These are phyloP conservation scores for Symphodus melops DNA, from an alignment of 2,113 vertebrate species.

Conservation along the genomic window DNA sequence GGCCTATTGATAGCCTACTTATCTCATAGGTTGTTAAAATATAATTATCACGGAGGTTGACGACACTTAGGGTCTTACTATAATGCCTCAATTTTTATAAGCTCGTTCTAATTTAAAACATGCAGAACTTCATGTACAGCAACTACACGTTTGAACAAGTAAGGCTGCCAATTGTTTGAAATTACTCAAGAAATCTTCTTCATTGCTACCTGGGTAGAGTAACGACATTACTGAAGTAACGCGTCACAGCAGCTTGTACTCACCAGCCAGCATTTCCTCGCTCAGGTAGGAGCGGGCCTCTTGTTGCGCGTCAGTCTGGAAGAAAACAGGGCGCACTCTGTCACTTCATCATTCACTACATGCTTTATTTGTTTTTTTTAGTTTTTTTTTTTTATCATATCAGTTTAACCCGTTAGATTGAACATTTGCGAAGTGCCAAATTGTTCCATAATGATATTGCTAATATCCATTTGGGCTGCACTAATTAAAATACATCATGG, in stretches of 20 bases:
- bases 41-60: not conserved
- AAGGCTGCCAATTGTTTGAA: not conserved
- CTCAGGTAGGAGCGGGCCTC: conserved; percentile 97
- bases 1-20: not conserved
- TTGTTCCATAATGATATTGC: not conserved
- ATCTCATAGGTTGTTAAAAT: not conserved
- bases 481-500: accelerated
- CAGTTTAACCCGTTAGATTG: not conserved
- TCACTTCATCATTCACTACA: conserved; percentile 12
- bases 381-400: not conserved
- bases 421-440: not conserved
- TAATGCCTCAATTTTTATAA: no score
- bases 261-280: conserved; percentile 97
- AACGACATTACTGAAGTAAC: no score
- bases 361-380: not conserved
- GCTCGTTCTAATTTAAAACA: no score
- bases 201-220: not conserved
- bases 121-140: no score
- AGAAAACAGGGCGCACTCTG: conserved; percentile 51
- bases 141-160: no score
- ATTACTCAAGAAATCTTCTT: not conserved
- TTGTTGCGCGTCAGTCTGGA: conserved; percentile 95
- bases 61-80: no score
- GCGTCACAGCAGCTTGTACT: conserved; percentile 58
- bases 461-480: not conserved